phyloP scores from a whole-genome alignment of 2,888 invertebrate genomes.

The Meta bourneti region DNA sequence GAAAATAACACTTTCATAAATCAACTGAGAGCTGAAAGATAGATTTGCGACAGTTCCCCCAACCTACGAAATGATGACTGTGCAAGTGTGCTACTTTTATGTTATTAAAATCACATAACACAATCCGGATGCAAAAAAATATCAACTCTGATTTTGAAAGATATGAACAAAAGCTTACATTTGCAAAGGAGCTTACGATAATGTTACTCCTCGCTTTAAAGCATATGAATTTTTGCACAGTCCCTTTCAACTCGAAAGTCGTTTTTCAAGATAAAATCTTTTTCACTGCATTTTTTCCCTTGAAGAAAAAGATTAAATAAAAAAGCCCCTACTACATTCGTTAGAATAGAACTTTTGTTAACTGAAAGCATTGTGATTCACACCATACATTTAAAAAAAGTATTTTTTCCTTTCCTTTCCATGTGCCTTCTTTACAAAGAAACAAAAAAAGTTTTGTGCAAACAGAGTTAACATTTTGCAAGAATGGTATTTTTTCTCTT shows the following conservation, averaged over 20 bases:
- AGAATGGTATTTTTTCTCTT: constrained; percentile 21
- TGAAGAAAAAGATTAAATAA: constrained; percentile 4
- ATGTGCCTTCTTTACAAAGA: not conserved
- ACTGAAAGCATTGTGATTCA: constrained; percentile 34
- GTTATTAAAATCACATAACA: not conserved
- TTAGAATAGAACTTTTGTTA: constrained; percentile 48
- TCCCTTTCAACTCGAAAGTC: constrained; percentile 2
- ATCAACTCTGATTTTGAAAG: not conserved
- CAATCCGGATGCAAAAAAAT: not conserved
- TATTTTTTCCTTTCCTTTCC: not conserved
- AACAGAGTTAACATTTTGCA: constrained; percentile 56
- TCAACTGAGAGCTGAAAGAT: no score
- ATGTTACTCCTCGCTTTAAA: not conserved
- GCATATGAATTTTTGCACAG: constrained; percentile 15
- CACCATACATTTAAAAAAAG: constrained; percentile 12
- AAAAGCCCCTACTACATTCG: constrained; percentile 25
- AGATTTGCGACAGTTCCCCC: no score
- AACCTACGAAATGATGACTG: no score
- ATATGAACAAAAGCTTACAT: not conserved
- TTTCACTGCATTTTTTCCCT: constrained; percentile 17
- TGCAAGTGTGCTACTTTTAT: no score
- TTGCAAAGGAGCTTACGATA: not conserved
- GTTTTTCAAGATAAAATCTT: constrained; percentile 24
- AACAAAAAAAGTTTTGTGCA: constrained; percentile 20
- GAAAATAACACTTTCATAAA: no score